Conservation (phyloP, 2,797 vertebrate genomes). For the Sebastes hubbsi region DNA sequence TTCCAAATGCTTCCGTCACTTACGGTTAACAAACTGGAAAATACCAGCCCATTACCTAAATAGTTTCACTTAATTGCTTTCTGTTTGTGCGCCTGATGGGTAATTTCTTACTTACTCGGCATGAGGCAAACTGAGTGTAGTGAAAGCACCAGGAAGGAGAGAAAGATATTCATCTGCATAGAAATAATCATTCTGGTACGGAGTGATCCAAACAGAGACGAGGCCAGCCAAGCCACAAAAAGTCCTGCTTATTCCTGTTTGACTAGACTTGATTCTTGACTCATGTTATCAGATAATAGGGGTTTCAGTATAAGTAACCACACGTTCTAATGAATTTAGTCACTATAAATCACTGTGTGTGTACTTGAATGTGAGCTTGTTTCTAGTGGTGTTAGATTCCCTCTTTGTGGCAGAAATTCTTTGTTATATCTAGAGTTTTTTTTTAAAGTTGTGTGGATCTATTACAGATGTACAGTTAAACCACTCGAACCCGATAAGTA, state of each 20-base stretch:
- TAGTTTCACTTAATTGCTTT: conserved; percentile 44
- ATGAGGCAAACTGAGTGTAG: background rate
- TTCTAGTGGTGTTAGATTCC: background rate
- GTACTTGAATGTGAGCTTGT: background rate
- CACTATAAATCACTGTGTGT: background rate
- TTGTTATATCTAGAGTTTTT: background rate
- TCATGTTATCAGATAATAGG: background rate
- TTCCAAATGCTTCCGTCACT: conserved; percentile 24
- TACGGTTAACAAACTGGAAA: conserved; percentile 47
- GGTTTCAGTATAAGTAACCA: background rate
- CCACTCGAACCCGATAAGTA: background rate
- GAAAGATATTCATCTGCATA: background rate
- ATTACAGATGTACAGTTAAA: background rate
- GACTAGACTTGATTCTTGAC: background rate
- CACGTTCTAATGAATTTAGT: background rate
- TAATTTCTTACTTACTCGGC: conserved; percentile 5
- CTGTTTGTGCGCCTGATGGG: conserved; percentile 27
- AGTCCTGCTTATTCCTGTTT: background rate
- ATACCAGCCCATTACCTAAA: conserved; percentile 37
- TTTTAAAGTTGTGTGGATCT: background rate
- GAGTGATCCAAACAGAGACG: background rate
- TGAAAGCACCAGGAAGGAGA: background rate
- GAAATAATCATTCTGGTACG: background rate
- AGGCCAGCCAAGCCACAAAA: background rate
- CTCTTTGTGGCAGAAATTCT: background rate